These are phyloP conservation scores for Todus mexicanus DNA, from an alignment of 2,797 vertebrate genomes.

Conservation along the genomic window DNA sequence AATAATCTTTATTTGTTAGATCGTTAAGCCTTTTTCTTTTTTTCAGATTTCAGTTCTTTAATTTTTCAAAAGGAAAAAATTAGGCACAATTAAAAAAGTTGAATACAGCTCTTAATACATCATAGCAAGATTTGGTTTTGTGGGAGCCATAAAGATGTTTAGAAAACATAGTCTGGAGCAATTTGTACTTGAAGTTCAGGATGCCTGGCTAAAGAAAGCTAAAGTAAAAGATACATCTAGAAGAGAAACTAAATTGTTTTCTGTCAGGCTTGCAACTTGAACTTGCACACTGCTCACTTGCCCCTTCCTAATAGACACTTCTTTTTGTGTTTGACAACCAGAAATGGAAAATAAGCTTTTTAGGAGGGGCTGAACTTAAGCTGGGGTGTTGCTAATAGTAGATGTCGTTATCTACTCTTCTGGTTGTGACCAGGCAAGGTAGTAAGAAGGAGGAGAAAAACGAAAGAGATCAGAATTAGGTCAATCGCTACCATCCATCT, in stretches of 20 bases:
- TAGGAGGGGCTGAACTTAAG: background rate
- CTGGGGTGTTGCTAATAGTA: background rate
- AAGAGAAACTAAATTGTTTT: background rate
- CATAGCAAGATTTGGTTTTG: background rate
- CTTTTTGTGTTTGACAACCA: background rate
- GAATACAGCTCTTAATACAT: background rate
- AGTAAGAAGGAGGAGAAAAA: background rate
- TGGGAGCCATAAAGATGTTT: background rate
- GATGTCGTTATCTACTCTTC: background rate
- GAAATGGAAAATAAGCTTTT: background rate
- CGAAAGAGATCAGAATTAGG: background rate
- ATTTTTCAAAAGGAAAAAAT: background rate
- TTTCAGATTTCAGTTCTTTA: background rate
- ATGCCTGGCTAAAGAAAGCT: background rate
- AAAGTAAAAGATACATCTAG: background rate
- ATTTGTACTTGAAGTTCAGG: background rate
- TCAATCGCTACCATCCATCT: background rate
- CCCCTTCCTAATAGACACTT: background rate
- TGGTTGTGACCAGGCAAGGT: accelerated
- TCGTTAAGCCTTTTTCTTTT: background rate
- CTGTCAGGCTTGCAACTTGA: background rate
- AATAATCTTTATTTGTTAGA: background rate
- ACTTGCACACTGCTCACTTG: background rate
- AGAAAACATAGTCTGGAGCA: background rate
- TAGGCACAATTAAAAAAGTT: background rate